phyloP scores from a whole-genome alignment of 2,113 vertebrate species.

The Nematolebias whitei region DNA sequence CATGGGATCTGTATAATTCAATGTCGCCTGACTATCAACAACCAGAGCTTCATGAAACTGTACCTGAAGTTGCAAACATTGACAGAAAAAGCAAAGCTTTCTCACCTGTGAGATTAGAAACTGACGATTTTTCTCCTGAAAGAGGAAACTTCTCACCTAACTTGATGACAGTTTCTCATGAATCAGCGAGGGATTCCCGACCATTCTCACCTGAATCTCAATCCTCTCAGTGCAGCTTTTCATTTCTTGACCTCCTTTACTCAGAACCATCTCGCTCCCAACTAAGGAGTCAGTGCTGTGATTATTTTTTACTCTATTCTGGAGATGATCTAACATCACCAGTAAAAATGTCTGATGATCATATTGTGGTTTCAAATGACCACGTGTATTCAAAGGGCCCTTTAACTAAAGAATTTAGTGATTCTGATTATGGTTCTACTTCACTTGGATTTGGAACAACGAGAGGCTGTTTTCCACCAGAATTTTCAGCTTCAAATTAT shows the following conservation, averaged over 20 bases:
- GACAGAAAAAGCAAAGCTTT: conserved; percentile 12
- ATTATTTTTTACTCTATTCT: conserved; percentile 69
- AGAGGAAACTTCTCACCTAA: conserved; percentile 19
- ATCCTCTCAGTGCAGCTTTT: conserved; percentile 70
- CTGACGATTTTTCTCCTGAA: conserved; percentile 1
- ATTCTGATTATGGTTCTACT: not conserved
- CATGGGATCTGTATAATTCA: not conserved
- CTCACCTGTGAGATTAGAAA: conserved; percentile 21
- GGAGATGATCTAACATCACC: conserved; percentile 15
- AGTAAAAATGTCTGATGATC: not conserved
- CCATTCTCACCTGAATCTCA: conserved; percentile 66
- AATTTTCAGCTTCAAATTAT: conserved; percentile 2
- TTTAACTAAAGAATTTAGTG: not conserved
- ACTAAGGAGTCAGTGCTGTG: conserved; percentile 64
- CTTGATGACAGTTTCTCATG: not conserved
- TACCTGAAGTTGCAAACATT: conserved; percentile 9
- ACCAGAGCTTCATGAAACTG: conserved; percentile 7
- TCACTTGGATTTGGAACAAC: not conserved
- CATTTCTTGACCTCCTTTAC: conserved; percentile 72
- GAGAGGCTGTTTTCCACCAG: not conserved
- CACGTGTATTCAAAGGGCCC: not conserved
- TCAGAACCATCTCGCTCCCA: conserved; percentile 57
- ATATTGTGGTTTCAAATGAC: not conserved
- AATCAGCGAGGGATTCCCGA: conserved; percentile 23
- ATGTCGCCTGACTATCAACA: conserved; percentile 14